Percentiles rank a stretch among this genome's conserved stretches.
These are phyloP conservation scores for Trimorus sp. DNA, from an alignment of 2,888 invertebrate species.

Conservation along the genomic window DNA sequence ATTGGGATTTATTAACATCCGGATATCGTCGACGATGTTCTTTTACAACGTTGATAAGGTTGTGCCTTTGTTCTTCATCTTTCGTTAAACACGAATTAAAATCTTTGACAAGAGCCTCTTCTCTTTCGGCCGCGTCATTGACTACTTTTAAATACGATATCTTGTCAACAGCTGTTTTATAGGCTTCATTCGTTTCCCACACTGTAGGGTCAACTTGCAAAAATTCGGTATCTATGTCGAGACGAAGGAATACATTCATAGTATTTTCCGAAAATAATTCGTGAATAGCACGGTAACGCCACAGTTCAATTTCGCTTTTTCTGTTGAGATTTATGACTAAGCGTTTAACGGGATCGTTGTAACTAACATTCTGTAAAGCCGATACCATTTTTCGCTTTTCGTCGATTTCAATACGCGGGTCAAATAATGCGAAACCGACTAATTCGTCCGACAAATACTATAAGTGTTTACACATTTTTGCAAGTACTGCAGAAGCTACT, in stretches of 20 bases:
- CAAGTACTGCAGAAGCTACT: neutral
- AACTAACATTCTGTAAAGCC: neutral
- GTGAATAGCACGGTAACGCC: neutral
- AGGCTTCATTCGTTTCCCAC: neutral
- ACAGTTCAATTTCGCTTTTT: neutral
- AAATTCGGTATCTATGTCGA: neutral
- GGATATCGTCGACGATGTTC: neutral
- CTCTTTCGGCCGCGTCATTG: slow-evolving; percentile 9
- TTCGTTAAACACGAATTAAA: slow-evolving; percentile 1
- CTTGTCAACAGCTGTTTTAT: neutral
- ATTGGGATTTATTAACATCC: too few relatives aligned
- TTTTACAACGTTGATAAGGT: neutral
- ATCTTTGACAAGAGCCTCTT: neutral
- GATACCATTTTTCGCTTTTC: neutral
- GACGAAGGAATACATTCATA: neutral
- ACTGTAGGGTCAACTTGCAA: neutral
- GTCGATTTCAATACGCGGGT: neutral
- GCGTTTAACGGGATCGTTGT: neutral
- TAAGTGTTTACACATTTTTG: neutral
- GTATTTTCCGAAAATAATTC: slow-evolving; percentile 1
- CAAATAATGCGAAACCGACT: neutral
- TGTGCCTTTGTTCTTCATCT: neutral
- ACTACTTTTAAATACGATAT: neutral
- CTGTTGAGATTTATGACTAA: neutral
- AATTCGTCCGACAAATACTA: neutral